These are phyloP conservation scores for Drosophila navojoa DNA, from an alignment of 1,140 invertebrate species.

Conservation along the genomic window DNA sequence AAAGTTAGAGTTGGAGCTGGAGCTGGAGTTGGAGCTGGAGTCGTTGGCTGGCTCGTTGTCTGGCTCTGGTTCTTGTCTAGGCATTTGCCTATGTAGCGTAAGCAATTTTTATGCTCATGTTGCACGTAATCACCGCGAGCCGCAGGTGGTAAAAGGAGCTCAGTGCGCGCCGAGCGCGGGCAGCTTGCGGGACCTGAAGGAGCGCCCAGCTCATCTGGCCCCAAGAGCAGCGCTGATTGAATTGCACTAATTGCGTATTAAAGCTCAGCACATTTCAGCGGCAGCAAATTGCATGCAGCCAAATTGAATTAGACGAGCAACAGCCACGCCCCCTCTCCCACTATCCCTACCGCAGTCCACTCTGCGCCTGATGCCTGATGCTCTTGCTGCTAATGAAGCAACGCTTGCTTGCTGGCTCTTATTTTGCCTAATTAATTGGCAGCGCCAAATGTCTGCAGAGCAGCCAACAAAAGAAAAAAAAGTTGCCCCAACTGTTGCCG, in stretches of 20 bases:
- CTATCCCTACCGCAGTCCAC: neutral
- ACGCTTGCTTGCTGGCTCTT: constrained; percentile 69
- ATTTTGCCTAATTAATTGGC: constrained; percentile 83
- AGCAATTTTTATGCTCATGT: constrained; percentile 82
- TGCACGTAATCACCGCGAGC: constrained; percentile 81
- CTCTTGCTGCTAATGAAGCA: constrained; percentile 62
- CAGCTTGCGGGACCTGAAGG: neutral
- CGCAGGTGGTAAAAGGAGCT: constrained; percentile 77
- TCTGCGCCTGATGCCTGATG: neutral
- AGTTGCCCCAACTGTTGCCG: constrained; percentile 37
- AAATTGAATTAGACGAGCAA: constrained; percentile 66
- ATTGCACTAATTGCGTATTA: constrained; percentile 82
- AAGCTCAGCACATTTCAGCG: constrained; percentile 65
- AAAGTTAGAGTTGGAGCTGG: neutral
- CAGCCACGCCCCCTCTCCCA: constrained; percentile 12
- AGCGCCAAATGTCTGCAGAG: constrained; percentile 58
- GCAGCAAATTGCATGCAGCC: constrained; percentile 65
- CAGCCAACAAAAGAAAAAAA: constrained; percentile 53
- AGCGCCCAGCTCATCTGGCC: constrained; percentile 41
- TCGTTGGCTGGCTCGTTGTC: neutral
- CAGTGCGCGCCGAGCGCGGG: constrained; percentile 26
- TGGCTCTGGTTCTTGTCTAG: constrained; percentile 14
- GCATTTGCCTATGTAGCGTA: constrained; percentile 63
- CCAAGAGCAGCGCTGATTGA: constrained; percentile 64
- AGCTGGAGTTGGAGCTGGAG: neutral